phyloP scores from a whole-genome alignment of 1,140 invertebrate genomes.

The Phortica variegata region DNA sequence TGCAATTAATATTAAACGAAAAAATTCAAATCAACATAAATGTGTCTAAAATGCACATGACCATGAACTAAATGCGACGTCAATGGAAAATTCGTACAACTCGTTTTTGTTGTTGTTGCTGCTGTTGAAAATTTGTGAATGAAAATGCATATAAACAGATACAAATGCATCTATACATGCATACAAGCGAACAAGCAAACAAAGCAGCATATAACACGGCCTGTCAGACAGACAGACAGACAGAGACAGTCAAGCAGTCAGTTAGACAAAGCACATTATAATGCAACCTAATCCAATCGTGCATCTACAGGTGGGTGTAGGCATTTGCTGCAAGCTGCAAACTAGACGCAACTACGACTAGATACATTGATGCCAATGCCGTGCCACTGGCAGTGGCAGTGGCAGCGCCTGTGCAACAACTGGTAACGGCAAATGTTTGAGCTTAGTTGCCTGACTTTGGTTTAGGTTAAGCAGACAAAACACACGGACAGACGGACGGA shows the following conservation, averaged over 20 bases:
- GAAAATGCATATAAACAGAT: constrained; percentile 29
- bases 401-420: constrained; percentile 32
- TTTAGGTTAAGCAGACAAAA: too few relatives aligned
- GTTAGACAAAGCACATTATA: not conserved
- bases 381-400: constrained; percentile 6
- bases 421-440: constrained; percentile 40
- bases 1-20: too few relatives aligned
- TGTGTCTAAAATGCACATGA: too few relatives aligned
- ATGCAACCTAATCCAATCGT: not conserved
- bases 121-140: constrained; percentile 31
- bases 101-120: constrained; percentile 19
- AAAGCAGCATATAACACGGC: too few relatives aligned
- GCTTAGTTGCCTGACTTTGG: constrained; percentile 4
- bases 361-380: too few relatives aligned
- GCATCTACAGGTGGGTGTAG: constrained; percentile 1
- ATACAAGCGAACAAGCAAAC: too few relatives aligned
- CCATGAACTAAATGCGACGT: constrained; percentile 52
- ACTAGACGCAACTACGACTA: too few relatives aligned
- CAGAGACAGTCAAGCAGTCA: not conserved
- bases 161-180: too few relatives aligned
- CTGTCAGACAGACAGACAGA: not conserved
- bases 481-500: too few relatives aligned
- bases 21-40: too few relatives aligned
- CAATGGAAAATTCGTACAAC: too few relatives aligned
- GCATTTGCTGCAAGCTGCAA: constrained; percentile 7